Conservation (phyloP, 2,113 vertebrate genomes). For the Tinamus guttatus region DNA sequence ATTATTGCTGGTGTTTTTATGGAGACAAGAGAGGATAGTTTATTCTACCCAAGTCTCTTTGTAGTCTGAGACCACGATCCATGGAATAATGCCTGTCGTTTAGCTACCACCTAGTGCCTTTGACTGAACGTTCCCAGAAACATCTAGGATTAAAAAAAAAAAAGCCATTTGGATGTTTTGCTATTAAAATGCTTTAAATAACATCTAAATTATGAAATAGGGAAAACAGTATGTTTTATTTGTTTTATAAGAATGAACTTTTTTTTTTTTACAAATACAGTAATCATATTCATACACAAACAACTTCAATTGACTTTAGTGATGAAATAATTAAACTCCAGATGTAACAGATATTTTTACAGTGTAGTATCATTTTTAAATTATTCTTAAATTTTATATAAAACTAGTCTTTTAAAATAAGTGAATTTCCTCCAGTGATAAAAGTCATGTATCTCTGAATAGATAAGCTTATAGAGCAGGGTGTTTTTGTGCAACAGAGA, state of each 20-base stretch:
- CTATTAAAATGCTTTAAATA: neutral
- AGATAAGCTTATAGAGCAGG: neutral
- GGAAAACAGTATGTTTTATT: neutral
- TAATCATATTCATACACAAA: neutral
- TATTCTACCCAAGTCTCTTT: neutral
- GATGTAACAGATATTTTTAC: neutral
- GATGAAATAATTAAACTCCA: neutral
- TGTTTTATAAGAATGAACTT: neutral
- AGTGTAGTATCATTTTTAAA: neutral
- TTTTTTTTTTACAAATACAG: neutral
- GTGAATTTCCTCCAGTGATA: neutral
- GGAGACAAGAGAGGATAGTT: neutral
- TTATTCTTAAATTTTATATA: slow-evolving; percentile 47
- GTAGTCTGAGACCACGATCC: neutral
- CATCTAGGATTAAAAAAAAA: neutral
- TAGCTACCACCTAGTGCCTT: neutral
- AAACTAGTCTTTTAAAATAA: slow-evolving; percentile 51
- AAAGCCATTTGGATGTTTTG: neutral
- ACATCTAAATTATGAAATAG: neutral
- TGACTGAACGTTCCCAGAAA: neutral
- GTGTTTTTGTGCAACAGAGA: neutral
- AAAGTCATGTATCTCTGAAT: neutral
- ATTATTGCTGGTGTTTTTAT: neutral
- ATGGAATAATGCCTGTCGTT: neutral
- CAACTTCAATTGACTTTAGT: too few relatives aligned